These are phyloP conservation scores for Perodicticus potto DNA, from an alignment of 2,797 vertebrate species.

Conservation along the genomic window DNA sequence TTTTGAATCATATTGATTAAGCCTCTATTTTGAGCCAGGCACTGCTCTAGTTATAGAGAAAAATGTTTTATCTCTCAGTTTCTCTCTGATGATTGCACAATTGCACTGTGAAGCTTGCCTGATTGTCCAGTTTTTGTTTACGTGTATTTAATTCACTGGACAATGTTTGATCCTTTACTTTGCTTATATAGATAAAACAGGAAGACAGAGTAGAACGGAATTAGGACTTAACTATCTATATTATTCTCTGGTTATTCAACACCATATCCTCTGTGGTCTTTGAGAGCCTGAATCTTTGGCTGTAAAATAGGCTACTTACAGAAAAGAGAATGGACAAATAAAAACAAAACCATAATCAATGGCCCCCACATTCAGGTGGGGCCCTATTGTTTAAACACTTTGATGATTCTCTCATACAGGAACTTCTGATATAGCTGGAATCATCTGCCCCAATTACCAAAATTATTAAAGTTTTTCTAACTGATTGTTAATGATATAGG, in stretches of 20 bases:
- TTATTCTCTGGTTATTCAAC: too few relatives aligned
- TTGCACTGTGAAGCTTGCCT: not conserved
- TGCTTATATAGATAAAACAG: not conserved
- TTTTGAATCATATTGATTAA: not conserved
- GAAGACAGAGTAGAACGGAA: not conserved
- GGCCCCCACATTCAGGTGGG: not conserved
- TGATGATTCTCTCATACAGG: not conserved
- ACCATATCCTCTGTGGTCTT: not conserved
- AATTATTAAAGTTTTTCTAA: slow-evolving; percentile 10
- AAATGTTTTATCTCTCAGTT: not conserved
- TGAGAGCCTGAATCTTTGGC: not conserved
- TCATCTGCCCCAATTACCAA: not conserved
- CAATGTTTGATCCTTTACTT: not conserved
- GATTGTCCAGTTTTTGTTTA: not conserved
- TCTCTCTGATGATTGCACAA: not conserved
- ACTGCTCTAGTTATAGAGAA: not conserved
- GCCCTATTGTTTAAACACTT: not conserved
- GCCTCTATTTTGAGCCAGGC: not conserved
- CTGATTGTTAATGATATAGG: not conserved
- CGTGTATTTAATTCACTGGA: not conserved
- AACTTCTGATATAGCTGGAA: not conserved
- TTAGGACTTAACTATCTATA: not conserved
- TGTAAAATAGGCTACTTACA: not conserved
- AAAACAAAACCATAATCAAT: not conserved
- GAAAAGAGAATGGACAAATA: not conserved